Evolutionary conservation across 2,888 invertebrate genomes (phyloP), one percentile per base, ranked within the genome.

Genomic region (Terebella lapidaria): DNA sequence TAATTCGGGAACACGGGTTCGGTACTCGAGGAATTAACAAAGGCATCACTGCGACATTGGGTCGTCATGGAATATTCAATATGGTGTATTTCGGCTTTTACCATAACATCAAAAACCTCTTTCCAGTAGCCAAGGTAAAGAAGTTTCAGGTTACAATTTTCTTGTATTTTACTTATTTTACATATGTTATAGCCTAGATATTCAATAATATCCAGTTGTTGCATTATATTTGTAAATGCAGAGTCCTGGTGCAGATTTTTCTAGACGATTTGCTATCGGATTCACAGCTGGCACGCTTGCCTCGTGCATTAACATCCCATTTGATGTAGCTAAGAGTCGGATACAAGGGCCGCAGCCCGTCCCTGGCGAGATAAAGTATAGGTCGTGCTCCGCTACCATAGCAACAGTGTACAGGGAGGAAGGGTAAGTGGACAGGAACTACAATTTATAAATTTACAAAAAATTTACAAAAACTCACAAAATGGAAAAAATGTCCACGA

Each of bases 41-140:
- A 80, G 95, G 94, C 1, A 80, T 95, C 0, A 89, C 91, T 0
- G 90, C 94, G 0, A 95, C 94, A 1, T 86, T 94, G 73, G 88
- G 88, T 4, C 85, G 95, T 69, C 93, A 94, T 83, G 93, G 92
- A 0, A 84, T 90, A 3, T 95, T 94, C 79, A 96, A 95, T 79
- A 90, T 90, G 87, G 86, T 94, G 54, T 96, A 95, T 81, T 94
- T 96, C 77, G 93, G 95, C 35, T 91, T 94, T 78, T 95, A 95
- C 80, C 92, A 94, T 82, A 91, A 91, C 67, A 88, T 93, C 1
- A 94, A 91, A 82, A 88, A 87, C 54, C 83, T 76, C 2, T 67
- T 81, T 15, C 81, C 83, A 5, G 71, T 73, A 64, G 70, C 73
- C 22, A 65, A 75, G 68, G 80, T 80, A 60, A 54, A 59, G n/a